Evolutionary conservation across 2,888 invertebrate species (phyloP), one percentile per base, ranked within the genome.

Genomic region (Dasysyrphus tricinctus): DNA sequence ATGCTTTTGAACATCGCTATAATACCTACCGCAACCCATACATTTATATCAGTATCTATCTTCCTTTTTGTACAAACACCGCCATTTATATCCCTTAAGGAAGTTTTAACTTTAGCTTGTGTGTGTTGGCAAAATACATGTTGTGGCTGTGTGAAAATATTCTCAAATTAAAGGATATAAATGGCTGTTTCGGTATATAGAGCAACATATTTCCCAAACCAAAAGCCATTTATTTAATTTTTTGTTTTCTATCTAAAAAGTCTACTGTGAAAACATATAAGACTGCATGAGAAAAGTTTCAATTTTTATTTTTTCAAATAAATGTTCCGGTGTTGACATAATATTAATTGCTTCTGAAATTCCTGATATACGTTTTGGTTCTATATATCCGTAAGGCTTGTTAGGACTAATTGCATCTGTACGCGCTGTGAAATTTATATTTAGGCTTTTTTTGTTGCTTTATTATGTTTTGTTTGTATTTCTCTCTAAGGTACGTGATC

Each of bases 81-180:
- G 6, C 39, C 51, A 69, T 69, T 69, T 69, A 12, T 69, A 69
- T 69, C 39, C 54, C 6, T 69, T 54, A 54, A 24, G n/a, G 37
- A 51, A 54, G 24, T 54, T 69, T 19, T 47, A 24, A 29, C 51
- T 44, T 44, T 47, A 51, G 65, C 39, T 44, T 5, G 39, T 6
- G 29, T 5, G 39, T 6, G 29, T 12, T 37, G 34, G 44, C 44
- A 42, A 54, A 12, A 12, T 39, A 5, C 12, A 14, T 12, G 5
- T 2, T 47, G 19, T 7, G 32, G 49, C 24, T 24, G 24, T 65
- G 44, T 47, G 63, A 14, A 59, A 59, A 80, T 74, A 74, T 67
- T 80, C 49, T 3, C 59, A 77, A 69, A 77, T 61, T 69, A 69
- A 74, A 59, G 51, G 59, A 67, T 69, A 54, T 39, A 51, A 69